Conservation (phyloP, 1,140 invertebrate species). For the Drosophila kikkawai region DNA sequence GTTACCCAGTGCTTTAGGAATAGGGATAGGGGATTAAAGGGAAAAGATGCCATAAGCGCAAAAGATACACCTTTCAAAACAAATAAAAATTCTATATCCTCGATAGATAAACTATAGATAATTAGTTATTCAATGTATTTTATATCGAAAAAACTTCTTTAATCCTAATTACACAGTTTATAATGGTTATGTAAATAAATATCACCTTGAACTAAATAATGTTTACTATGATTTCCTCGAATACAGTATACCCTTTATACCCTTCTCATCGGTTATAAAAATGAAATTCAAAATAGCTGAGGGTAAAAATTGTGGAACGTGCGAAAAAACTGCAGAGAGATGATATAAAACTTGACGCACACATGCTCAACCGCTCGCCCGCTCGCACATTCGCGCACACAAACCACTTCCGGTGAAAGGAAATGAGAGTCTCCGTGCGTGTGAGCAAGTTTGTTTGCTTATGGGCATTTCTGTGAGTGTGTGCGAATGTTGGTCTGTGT, state of each 20-base stretch:
- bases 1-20: background rate
- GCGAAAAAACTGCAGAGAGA: constrained; percentile 50
- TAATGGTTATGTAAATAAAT: too few species aligned
- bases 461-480: constrained; percentile 1
- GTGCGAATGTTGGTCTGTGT: constrained; percentile 26
- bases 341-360: constrained; percentile 58
- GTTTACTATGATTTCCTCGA: background rate
- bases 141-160: too few species aligned
- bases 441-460: constrained; percentile 30
- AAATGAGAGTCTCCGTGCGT: constrained; percentile 59
- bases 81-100: too few species aligned
- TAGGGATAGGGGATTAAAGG: too few species aligned
- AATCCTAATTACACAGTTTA: too few species aligned
- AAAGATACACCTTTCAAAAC: too few species aligned
- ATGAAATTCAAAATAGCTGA: constrained; percentile 73
- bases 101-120: too few species aligned
- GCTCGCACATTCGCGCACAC: constrained; percentile 1
- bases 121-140: too few species aligned
- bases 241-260: too few species aligned
- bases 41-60: too few species aligned
- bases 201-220: background rate
- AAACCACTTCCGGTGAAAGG: constrained; percentile 49
- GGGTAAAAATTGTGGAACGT: constrained; percentile 65
- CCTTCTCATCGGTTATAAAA: constrained; percentile 26
- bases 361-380: background rate